These are phyloP conservation scores for Sebastes taczanowskii DNA, from an alignment of 2,797 vertebrate genomes.

Conservation along the genomic window DNA sequence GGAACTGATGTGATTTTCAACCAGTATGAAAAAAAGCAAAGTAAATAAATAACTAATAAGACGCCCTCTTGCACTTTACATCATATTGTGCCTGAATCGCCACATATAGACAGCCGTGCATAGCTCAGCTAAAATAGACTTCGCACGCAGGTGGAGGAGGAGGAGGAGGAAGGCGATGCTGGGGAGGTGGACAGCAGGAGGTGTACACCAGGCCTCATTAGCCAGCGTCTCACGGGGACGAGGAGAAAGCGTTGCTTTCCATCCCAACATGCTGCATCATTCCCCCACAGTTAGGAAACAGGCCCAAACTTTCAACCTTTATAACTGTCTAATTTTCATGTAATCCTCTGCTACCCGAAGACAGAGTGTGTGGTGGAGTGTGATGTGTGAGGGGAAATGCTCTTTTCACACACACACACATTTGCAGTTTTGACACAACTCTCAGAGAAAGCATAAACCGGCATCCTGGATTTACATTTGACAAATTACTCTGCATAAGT, in stretches of 20 bases:
- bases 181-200: constrained; percentile 66
- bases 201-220: constrained; percentile 70
- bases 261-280: constrained; percentile 56
- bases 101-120: constrained; percentile 20
- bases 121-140: constrained; percentile 58
- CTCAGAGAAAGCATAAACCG: constrained; percentile 15
- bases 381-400: neutral
- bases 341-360: constrained; percentile 13
- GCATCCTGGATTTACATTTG: constrained; percentile 11
- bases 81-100: neutral
- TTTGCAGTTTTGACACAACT: constrained; percentile 38
- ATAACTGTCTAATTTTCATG: constrained; percentile 52
- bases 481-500: constrained; percentile 18
- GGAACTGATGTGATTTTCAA: constrained; percentile 1
- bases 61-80: neutral
- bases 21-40: neutral
- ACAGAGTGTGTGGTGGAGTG: constrained; percentile 9
- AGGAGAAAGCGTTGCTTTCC: constrained; percentile 36
- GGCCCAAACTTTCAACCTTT: constrained; percentile 27
- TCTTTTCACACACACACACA: neutral
- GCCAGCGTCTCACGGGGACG: constrained; percentile 45
- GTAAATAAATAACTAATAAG: neutral
- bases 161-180: neutral
- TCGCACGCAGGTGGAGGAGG: constrained; percentile 46
- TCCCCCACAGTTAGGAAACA: constrained; percentile 50